Conservation (phyloP, 2,797 vertebrate species). For the Lepus townsendii region DNA sequence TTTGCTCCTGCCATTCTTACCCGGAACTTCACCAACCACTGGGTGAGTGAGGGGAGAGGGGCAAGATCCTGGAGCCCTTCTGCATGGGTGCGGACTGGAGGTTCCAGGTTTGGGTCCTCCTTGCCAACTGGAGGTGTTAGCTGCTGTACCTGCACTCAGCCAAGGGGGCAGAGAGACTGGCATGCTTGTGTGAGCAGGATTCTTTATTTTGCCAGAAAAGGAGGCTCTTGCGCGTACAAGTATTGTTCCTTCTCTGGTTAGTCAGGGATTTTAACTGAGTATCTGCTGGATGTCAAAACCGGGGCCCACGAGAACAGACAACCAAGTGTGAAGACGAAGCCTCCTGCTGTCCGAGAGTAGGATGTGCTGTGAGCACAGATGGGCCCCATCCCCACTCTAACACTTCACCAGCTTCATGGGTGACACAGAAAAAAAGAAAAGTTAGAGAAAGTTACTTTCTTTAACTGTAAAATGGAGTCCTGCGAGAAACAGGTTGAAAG, state of each 20-base stretch:
- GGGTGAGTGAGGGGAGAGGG: slow-evolving; percentile 91
- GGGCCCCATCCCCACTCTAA: not conserved
- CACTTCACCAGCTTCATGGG: not conserved
- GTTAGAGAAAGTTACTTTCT: not conserved
- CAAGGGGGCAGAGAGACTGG: not conserved
- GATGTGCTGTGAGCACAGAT: not conserved
- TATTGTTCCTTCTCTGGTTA: not conserved
- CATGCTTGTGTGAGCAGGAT: not conserved
- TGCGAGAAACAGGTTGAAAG: slow-evolving; percentile 30
- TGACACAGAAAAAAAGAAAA: not conserved
- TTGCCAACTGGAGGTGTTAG: not conserved
- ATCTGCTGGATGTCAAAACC: not conserved
- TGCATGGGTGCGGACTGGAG: not conserved
- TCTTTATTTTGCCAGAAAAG: slow-evolving; percentile 32
- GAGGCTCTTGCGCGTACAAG: not conserved
- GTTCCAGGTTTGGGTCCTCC: not conserved
- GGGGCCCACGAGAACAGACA: not conserved
- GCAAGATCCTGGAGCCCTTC: not conserved
- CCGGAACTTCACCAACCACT: slow-evolving; percentile 97
- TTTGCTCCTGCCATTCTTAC: slow-evolving; percentile 96
- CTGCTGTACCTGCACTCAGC: not conserved
- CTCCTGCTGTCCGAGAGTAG: not conserved
- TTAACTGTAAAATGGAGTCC: not conserved
- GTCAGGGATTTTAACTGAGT: not conserved
- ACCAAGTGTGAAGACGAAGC: slow-evolving; percentile 48